A percentile compares a stretch with the other conserved stretches of the same genome.
Evolutionary conservation across 2,797 vertebrate species (phyloP).

Genomic region (Urosaurus nigricauda): DNA sequence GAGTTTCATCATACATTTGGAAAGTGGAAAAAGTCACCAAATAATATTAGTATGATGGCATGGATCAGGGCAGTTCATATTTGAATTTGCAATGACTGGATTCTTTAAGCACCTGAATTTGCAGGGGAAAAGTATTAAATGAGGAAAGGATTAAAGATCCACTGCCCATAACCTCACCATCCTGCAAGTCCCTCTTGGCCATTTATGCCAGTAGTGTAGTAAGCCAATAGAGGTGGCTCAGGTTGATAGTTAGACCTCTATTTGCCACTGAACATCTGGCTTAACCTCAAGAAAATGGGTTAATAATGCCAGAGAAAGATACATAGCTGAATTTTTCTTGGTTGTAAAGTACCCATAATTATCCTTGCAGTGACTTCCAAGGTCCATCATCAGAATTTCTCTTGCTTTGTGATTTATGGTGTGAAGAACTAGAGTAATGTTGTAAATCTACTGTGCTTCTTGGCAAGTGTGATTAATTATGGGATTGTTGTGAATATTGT

Average conservation of each 20-base stretch:
- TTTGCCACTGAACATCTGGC: background rate
- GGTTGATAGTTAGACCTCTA: background rate
- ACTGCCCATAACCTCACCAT: background rate
- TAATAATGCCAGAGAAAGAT: background rate
- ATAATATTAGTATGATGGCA: background rate
- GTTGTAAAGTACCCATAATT: background rate
- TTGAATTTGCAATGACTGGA: background rate
- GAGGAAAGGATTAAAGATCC: background rate
- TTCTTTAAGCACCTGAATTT: background rate
- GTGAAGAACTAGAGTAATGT: background rate
- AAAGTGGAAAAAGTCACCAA: background rate
- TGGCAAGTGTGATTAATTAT: background rate
- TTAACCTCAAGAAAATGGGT: background rate
- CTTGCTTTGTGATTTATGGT: background rate
- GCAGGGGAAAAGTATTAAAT: background rate
- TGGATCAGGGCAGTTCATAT: background rate
- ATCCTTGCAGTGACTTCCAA: background rate
- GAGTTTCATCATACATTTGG: background rate
- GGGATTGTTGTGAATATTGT: background rate
- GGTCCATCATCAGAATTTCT: background rate
- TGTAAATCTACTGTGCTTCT: background rate
- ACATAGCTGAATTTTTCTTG: background rate
- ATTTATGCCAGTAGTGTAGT: background rate
- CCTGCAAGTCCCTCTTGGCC: background rate
- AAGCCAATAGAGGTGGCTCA: background rate